Base-by-base conservation (phyloP, 1,140 invertebrate genomes). In the Drosophila dunni region DNA sequence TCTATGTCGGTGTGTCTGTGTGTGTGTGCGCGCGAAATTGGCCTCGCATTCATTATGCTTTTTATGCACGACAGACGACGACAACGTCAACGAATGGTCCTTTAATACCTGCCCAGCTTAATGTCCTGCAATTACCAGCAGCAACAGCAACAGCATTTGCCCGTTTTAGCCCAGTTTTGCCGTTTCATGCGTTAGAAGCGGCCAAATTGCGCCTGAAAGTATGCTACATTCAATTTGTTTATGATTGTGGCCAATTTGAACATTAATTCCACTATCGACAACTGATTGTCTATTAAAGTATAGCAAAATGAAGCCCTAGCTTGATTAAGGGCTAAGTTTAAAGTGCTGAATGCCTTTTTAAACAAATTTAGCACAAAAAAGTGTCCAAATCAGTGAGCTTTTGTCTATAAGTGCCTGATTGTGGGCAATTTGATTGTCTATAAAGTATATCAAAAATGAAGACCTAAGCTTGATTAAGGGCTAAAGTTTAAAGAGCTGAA, bases 1-100 rank as follows among this genome's bases (percentile, higher is more conserved):
- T n/a, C n/a, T n/a, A n/a, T n/a, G n/a, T n/a, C n/a, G n/a, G n/a
- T 29, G 20, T 48, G 29, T 33, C 7, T 45, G 20, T 24, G 50
- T 50, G 9, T 33, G 24, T 34, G 53, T 38, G 63, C 29, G 63
- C 54, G 51, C 20, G 29, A 42, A 58, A 66, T 72, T 73, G 56
- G 45, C 38, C 38, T 7, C 38, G 36, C 71, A 62, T 69, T 69
- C 65, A 74, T 61, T 69, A 61, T 74, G 65, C 56, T 74, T 74
- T 74, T 74, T 68, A 74, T 67, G 54, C 48, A 61, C 54, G 45
- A 44, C 40, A 45, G 29, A 20, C 45, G 65, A 68, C 40, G 54
- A 29, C 24, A 29, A 29, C 24, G 24, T 29, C 24, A 29, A 29
- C 24, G 24, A 29, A 29, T 54, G 62, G 61, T 51, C 62, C 68